Base-by-base conservation (phyloP, 2,797 vertebrate species). In the Ispidina lecontei region DNA sequence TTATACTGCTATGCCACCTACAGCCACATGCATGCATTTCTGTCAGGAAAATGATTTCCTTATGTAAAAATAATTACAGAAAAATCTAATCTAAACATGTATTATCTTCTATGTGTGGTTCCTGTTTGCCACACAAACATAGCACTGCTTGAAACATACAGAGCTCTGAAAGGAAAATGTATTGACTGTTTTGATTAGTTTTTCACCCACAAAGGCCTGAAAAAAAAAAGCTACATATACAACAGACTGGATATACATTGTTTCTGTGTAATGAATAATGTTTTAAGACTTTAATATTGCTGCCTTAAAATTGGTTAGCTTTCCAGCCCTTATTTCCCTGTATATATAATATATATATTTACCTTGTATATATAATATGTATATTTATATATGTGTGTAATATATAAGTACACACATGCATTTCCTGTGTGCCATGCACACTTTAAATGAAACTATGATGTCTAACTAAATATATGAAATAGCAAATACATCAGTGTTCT, bases 1-100 rank as follows among this genome's bases (percentile, higher is more conserved):
- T 95, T 95, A 93, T 93, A 82, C 93, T 91, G 72, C 89, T 96
- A 84, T 96, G 96, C 96, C 95, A 96, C 70, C 95, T 97, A 96
- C 96, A 97, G 96, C 80, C 87, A 63, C 75, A 81, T 59, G 31
- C 49, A 94, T 83, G 95, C 64, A 95, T 95, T 95, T 96, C 74
- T 94, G 55, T 54, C 46, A 87, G 78, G 69, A 92, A 85, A 80
- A 13, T n/a, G 52, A 37, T 58, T 92, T 94, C 63, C 60, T 85
- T 84, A 29, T 19, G 21, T 55, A 77, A 90, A 94, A 93, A 29
- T 69, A 85, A 84, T 91, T 84, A 39, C 59, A 80, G 9, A 79
- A 73, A 89, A 86, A 35, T 64, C 25, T 39, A 63, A 80, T 46
- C 21, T 39, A 69, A 94, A 56, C 20, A 35, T 28, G 19, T 25